Base-by-base conservation (phyloP, 2,888 invertebrate species). In the Leistus spinibarbis region DNA sequence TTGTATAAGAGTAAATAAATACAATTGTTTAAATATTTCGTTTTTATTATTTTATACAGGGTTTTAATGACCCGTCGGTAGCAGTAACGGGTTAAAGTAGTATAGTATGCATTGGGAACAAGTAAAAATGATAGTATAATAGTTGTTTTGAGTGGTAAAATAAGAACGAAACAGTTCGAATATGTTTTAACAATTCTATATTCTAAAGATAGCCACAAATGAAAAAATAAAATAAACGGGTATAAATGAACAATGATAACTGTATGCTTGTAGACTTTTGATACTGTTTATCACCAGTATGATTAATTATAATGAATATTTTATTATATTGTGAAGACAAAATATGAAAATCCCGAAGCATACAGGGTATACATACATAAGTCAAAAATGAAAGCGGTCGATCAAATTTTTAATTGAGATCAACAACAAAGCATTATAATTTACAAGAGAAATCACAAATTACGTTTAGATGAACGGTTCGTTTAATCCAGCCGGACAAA, bases 391-490 rank as follows among this genome's bases (percentile, higher is more conserved):
- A 80, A 82, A 82, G 83, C 82, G 81, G 82, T 83, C 82, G 82
- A 83, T 83, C 81, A 81, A 79, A 79, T 81, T 82, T 40, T 82
- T 81, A 82, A 79, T 83, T 83, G 84, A 84, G 83, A 84, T 84
- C 84, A 84, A 84, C 82, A 81, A 83, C 79, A 83, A 82, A 83
- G 83, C 83, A 83, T 82, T 83, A 60, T 40, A 82, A 79, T 78
- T 78, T 82, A 82, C 82, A 82, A 82, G 81, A 79, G 81, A 81
- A 83, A 83, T 83, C 82, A 83, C 82, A 83, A 82, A 79, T 81
- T 81, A 80, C 79, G 79, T 79, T 80, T 78, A 79, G 77, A 78
- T 77, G 69, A 79, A 77, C 77, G 75, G 73, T 74, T 69, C 77
- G 78, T 76, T 77, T 68, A n/a, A n/a, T 68, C 70, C 68, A 76